A percentile compares a stretch with the other conserved stretches of the same genome.
Evolutionary conservation across 2,797 vertebrate species (phyloP).

Genomic region (Pipistrellus pipistrellus): DNA sequence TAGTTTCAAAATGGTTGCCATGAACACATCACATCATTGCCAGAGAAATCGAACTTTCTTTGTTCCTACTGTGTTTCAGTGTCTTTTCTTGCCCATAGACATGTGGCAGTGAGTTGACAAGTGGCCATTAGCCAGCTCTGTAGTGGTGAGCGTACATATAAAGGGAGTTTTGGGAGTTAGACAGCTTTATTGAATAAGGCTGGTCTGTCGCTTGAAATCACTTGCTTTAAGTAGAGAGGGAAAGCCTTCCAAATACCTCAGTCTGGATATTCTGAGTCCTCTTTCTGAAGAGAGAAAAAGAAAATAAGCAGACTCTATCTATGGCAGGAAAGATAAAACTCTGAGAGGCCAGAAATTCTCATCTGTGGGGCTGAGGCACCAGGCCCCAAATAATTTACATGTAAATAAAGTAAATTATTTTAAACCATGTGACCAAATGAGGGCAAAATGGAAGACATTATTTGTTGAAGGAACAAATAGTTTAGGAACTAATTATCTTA

Average conservation of each 20-base stretch:
- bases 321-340: not conserved
- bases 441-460: not conserved
- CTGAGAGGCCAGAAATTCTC: not conserved
- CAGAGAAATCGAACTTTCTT: not conserved
- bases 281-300: not conserved
- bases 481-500: not conserved
- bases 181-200: not conserved
- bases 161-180: not conserved
- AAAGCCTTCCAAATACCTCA: not conserved
- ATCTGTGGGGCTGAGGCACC: not conserved
- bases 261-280: not conserved
- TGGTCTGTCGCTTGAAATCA: not conserved
- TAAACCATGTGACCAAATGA: not conserved
- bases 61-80: not conserved
- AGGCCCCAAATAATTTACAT: not conserved
- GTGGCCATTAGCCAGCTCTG: not conserved
- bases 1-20: conserved; percentile 66
- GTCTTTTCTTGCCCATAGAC: not conserved
- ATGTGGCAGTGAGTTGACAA: not conserved
- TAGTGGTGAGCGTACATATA: not conserved
- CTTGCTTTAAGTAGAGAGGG: not conserved
- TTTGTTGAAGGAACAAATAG: not conserved
- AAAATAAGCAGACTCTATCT: not conserved
- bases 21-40: not conserved
- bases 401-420: conserved; percentile 19